Percentiles rank a stretch among this genome's conserved stretches.
Conservation (phyloP, 2,888 invertebrate genomes). For the Latheticus oryzae region DNA sequence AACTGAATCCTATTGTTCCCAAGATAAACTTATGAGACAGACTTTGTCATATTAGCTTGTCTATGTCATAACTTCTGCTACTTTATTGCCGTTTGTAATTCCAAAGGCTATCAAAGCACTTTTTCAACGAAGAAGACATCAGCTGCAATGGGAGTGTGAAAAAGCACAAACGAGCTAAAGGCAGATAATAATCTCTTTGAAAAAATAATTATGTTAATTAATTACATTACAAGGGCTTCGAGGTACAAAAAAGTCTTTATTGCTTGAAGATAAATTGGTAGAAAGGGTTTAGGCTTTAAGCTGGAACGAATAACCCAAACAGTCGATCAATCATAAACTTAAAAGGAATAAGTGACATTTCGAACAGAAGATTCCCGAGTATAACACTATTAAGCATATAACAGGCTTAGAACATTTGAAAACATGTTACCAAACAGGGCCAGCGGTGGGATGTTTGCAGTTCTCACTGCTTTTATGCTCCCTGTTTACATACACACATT, state of each 20-base stretch:
- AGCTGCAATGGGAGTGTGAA: not conserved
- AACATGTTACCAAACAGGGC: constrained; percentile 47
- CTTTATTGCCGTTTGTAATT: constrained; percentile 30
- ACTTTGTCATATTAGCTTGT: constrained; percentile 62
- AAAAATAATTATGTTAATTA: constrained; percentile 28
- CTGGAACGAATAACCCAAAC: constrained; percentile 36
- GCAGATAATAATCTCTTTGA: too few species aligned
- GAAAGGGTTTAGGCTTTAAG: constrained; percentile 32
- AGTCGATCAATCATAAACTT: constrained; percentile 51
- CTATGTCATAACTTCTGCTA: constrained; percentile 52
- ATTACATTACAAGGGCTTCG: constrained; percentile 11
- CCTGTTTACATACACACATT: constrained; percentile 53
- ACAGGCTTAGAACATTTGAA: constrained; percentile 45
- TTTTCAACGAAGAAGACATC: not conserved
- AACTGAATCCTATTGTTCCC: constrained; percentile 62
- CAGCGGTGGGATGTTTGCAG: constrained; percentile 50
- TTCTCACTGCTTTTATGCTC: constrained; percentile 53
- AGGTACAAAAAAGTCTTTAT: constrained; percentile 8
- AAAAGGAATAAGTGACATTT: constrained; percentile 48
- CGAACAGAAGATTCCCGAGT: constrained; percentile 43
- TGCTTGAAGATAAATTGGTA: constrained; percentile 6
- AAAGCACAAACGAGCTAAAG: constrained; percentile 2
- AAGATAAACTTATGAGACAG: constrained; percentile 61
- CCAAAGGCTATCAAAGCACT: too few species aligned
- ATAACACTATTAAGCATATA: constrained; percentile 36